Conservation (phyloP, 2,888 invertebrate species). For the Caenorhabditis panamensis region DNA sequence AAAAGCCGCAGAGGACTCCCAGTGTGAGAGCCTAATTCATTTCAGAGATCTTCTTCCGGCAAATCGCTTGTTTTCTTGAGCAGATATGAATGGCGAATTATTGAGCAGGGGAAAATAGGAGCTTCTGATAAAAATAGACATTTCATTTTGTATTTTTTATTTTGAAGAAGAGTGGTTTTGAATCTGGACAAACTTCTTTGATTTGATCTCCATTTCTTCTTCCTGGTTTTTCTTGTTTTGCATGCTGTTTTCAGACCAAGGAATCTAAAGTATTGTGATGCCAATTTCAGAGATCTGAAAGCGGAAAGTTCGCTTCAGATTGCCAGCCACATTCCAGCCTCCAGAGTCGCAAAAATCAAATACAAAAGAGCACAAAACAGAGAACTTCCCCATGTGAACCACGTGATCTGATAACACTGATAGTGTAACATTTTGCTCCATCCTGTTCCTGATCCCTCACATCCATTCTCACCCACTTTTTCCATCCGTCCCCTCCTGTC, state of each 20-base stretch:
- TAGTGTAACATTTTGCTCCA: conserved; percentile 14
- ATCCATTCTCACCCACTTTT: not conserved
- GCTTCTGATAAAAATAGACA: too few species aligned
- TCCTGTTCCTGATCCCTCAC: not conserved
- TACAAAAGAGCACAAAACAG: conserved; percentile 1
- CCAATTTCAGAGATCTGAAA: too few species aligned
- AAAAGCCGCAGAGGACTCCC: not conserved
- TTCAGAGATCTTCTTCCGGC: conserved; percentile 26
- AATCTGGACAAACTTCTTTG: too few species aligned
- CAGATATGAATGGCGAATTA: not conserved
- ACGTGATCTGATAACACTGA: conserved; percentile 10
- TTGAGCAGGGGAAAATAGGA: not conserved
- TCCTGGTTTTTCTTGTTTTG: not conserved
- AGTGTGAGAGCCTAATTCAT: not conserved
- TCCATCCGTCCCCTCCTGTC: not conserved
- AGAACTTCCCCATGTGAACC: not conserved
- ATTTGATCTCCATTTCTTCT: not conserved
- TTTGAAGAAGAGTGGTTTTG: conserved; percentile 5
- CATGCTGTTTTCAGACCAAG: too few species aligned
- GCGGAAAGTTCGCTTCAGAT: too few species aligned
- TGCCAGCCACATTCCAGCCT: too few species aligned
- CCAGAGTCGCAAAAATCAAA: not conserved
- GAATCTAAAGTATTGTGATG: too few species aligned
- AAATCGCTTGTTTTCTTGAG: not conserved
- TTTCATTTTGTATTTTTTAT: not conserved